These are phyloP conservation scores for Bursaphelenchus okinawaensis DNA, from an alignment of 2,888 invertebrate genomes.

Conservation along the genomic window DNA sequence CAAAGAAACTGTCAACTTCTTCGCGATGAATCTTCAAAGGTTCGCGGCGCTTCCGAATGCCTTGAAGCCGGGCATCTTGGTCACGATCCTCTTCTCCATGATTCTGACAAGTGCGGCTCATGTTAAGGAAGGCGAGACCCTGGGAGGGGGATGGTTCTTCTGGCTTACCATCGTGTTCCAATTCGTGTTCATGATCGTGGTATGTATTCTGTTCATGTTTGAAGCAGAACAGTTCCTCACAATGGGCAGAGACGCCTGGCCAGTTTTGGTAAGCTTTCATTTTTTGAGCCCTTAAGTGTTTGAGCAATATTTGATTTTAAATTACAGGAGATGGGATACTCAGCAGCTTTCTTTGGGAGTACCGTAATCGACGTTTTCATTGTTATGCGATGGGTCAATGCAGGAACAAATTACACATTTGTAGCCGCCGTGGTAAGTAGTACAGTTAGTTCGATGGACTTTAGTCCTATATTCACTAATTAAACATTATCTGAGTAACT, in stretches of 20 bases:
- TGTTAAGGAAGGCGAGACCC: not conserved
- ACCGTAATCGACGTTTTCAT: constrained; percentile 25
- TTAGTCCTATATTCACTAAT: not conserved
- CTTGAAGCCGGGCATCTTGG: constrained; percentile 17
- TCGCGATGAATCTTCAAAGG: constrained; percentile 14
- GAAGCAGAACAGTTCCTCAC: constrained; percentile 22
- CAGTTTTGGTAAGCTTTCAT: constrained; percentile 18
- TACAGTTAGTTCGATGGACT: too few relatives aligned
- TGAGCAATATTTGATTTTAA: too few relatives aligned
- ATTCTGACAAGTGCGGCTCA: constrained; percentile 19
- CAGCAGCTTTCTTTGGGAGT: constrained; percentile 16
- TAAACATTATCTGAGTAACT: not conserved
- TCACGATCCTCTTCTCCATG: constrained; percentile 18
- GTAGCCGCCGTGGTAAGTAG: constrained; percentile 30
- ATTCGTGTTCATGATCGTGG: constrained; percentile 14
- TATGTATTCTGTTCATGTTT: constrained; percentile 20
- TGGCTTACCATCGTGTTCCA: constrained; percentile 30
- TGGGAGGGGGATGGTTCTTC: constrained; percentile 27
- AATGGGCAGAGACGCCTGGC: constrained; percentile 27
- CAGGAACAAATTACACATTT: constrained; percentile 4
- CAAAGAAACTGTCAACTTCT: too few relatives aligned
- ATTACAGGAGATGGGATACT: constrained; percentile 27
- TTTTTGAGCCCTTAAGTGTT: too few relatives aligned
- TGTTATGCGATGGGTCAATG: constrained; percentile 24
- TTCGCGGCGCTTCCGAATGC: constrained; percentile 14